Percentiles rank a stretch among this genome's conserved stretches.
Evolutionary conservation across 2,113 vertebrate species (phyloP).

Genomic region (Pampusana beccarii): DNA sequence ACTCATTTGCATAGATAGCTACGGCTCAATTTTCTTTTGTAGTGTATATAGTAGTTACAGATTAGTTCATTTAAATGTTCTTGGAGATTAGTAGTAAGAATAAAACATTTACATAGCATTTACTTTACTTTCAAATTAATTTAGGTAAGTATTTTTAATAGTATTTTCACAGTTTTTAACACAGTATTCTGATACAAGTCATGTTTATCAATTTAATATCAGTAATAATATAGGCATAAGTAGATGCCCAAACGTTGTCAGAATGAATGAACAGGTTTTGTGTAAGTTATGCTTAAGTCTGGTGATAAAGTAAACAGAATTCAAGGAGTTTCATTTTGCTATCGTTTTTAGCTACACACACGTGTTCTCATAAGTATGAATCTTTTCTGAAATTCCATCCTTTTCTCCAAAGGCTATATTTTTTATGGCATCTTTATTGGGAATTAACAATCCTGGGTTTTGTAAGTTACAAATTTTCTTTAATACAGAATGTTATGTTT

Average conservation of each 20-base stretch:
- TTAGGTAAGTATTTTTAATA: background rate
- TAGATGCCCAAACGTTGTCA: background rate
- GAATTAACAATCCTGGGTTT: background rate
- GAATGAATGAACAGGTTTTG: background rate
- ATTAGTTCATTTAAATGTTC: background rate
- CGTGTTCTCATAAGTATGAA: background rate
- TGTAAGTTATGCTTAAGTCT: background rate
- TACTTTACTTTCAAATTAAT: background rate
- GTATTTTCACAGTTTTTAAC: background rate
- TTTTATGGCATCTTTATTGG: background rate
- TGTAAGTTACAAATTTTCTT: background rate
- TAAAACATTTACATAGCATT: background rate
- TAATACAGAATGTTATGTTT: background rate
- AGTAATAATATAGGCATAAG: background rate
- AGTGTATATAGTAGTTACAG: background rate
- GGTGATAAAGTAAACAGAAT: background rate
- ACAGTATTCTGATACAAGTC: background rate
- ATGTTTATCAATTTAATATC: background rate
- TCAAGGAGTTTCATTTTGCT: background rate
- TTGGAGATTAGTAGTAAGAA: background rate
- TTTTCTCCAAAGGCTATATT: background rate
- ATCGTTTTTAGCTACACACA: background rate
- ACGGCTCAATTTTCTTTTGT: background rate
- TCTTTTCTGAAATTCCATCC: background rate
- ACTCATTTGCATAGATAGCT: background rate